These are phyloP conservation scores for Nomada goodeniana DNA, from an alignment of 2,888 invertebrate genomes.

Conservation along the genomic window DNA sequence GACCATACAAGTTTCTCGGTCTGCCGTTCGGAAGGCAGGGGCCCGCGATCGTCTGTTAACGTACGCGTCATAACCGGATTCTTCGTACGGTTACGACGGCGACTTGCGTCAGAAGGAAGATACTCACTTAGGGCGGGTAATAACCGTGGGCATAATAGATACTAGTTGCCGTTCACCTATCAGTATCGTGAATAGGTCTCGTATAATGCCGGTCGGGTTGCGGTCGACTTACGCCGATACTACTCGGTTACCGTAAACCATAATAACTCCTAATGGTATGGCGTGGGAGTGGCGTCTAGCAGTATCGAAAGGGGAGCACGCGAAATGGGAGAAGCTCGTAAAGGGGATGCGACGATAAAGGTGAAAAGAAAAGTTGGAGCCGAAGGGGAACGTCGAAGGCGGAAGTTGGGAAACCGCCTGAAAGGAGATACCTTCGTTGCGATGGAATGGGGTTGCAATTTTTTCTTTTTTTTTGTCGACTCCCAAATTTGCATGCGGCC, in stretches of 20 bases:
- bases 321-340: constrained; percentile 20
- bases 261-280: constrained; percentile 50
- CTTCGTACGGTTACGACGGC: constrained; percentile 54
- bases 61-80: constrained; percentile 45
- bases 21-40: not conserved
- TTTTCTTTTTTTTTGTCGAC: constrained; percentile 1
- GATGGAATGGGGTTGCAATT: not conserved
- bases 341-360: constrained; percentile 34
- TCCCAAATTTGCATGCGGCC: constrained; percentile 37
- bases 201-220: constrained; percentile 38
- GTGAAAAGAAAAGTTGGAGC: constrained; percentile 2
- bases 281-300: not conserved
- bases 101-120: constrained; percentile 37
- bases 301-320: constrained; percentile 20
- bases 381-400: not conserved
- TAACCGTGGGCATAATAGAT: constrained; percentile 52
- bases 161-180: constrained; percentile 48
- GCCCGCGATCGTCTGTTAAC: constrained; percentile 39
- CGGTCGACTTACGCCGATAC: constrained; percentile 30
- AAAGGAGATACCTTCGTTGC: constrained; percentile 6
- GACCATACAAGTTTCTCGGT: constrained; percentile 1
- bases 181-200: constrained; percentile 41
- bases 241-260: constrained; percentile 40
- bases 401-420: constrained; percentile 20
- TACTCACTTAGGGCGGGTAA: constrained; percentile 35